phyloP scores from a whole-genome alignment of 2,888 invertebrate genomes.

The Nymphalis polychloros region DNA sequence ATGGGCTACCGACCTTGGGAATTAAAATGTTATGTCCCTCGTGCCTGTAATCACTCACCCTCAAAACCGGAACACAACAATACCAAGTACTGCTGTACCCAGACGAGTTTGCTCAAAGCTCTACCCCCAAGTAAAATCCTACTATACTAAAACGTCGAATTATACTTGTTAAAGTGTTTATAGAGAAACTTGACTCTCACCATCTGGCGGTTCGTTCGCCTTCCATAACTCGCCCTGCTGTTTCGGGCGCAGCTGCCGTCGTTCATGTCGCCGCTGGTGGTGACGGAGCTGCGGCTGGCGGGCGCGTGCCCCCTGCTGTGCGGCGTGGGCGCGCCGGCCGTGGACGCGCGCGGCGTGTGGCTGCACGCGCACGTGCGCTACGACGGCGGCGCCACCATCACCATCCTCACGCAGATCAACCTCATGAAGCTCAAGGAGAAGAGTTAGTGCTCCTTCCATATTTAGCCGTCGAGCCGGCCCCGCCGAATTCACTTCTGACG shows the following conservation, averaged over 20 bases:
- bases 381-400: slow-evolving; percentile 89
- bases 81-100: too few species aligned
- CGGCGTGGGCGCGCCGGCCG: slow-evolving; percentile 83
- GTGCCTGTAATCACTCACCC: too few species aligned
- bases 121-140: too few species aligned
- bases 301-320: slow-evolving; percentile 85
- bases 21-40: too few species aligned
- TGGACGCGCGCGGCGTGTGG: slow-evolving; percentile 94
- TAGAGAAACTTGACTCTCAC: too few species aligned
- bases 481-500: too few species aligned
- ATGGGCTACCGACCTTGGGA: too few species aligned
- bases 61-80: too few species aligned
- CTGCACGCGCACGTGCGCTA: slow-evolving; percentile 91
- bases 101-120: too few species aligned
- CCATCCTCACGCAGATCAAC: slow-evolving; percentile 94
- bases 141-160: too few species aligned
- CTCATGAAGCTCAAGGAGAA: slow-evolving; percentile 78
- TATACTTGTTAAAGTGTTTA: too few species aligned
- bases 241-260: slow-evolving; percentile 84
- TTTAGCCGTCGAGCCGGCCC: neutral
- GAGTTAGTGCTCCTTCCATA: slow-evolving; percentile 51
- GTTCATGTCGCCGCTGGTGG: slow-evolving; percentile 91
- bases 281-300: slow-evolving; percentile 89
- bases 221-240: too few species aligned
- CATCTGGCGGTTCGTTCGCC: neutral